Evolutionary conservation across 2,113 vertebrate species (phyloP), one percentile per base, ranked within the genome.

Genomic region (Tamias sibiricus): DNA sequence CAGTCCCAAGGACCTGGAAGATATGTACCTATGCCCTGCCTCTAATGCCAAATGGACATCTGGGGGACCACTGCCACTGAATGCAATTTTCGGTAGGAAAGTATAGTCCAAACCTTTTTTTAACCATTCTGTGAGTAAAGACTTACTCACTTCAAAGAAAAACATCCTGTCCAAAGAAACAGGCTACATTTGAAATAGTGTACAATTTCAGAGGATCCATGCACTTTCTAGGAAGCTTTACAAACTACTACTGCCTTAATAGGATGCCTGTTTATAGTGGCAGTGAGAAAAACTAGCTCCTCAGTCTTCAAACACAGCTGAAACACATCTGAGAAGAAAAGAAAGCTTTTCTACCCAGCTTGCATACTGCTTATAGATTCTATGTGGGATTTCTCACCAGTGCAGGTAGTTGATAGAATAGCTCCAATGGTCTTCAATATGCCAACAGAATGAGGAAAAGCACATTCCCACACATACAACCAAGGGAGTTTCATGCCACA

Each of bases 361-460:
- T 85, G 12, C 76, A 32, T 20, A 17, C 77, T 49, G 40, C 9
- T 10, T 80, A 4, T 8, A 68, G 54, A 57, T 14, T 74, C 47
- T 22, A 62, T 66, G 10, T 17, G 66, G 35, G 28, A 47, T 0
- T 0, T 49, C 99, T 99, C 98, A 99, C 99, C 99, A 99, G 96
- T 99, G 99, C 97, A 99, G 98, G 97, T 99, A 99, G 98, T 99
- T 99, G 98, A 99, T 99, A 0, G 99, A 99, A 97, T 99, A 99
- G 98, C 99, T 99, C 99, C 99, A 99, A 91, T 99, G 99, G 98
- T 99, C 99, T 97, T 99, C 99, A 52, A 99, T 99, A 97, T 99
- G 99, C 99, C 99, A 99, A 96, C 99, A 99, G 98, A 99, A 99
- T 9, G 99, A 99, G 59, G 99, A 99, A 98, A 99, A 99, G 98